Evolutionary conservation across 2,888 invertebrate species (phyloP), one percentile per base, ranked within the genome.

Genomic region (Dasypogon diadema): DNA sequence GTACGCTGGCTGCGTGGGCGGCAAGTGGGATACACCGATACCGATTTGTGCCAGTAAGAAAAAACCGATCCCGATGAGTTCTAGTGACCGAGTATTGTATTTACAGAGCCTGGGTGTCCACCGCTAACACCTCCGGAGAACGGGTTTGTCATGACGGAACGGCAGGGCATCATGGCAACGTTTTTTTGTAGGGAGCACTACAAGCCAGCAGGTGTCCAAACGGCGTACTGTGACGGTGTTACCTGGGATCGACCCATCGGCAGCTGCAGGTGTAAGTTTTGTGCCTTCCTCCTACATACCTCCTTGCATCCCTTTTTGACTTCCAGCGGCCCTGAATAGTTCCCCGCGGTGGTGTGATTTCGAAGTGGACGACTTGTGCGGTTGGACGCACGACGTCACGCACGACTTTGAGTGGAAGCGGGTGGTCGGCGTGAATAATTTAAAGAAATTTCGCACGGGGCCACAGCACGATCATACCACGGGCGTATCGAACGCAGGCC

Each of bases 21-120:
- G 93, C 0, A 82, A 86, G n/a, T 96, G 95, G 95, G 92, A 92
- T 78, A 88, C 88, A 2, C 88, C 88, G 0, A 80, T 86, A 1
- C 93, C 94, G 0, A 88, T 91, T 54, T 95, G 94, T 85, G 90
- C 93, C 80, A 89, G 94, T 94, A 87, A 91, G 93, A 91, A n/a
- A n/a, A n/a, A n/a, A n/a, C n/a, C n/a, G n/a, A n/a, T n/a, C n/a
- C n/a, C n/a, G n/a, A n/a, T n/a, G n/a, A n/a, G n/a, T n/a, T n/a
- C n/a, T n/a, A n/a, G n/a, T n/a, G n/a, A n/a, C n/a, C n/a, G n/a
- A n/a, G n/a, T n/a, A n/a, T n/a, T n/a, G n/a, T n/a, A n/a, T n/a
- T n/a, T n/a, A n/a, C 42, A 93, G 93, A 85, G 79, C 79, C 87
- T 0, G 91, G 90, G n/a, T 94, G 94, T 81, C 55, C 79, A 0